These are phyloP conservation scores for Drosophila affinis DNA, from an alignment of 2,888 invertebrate species.

Conservation along the genomic window DNA sequence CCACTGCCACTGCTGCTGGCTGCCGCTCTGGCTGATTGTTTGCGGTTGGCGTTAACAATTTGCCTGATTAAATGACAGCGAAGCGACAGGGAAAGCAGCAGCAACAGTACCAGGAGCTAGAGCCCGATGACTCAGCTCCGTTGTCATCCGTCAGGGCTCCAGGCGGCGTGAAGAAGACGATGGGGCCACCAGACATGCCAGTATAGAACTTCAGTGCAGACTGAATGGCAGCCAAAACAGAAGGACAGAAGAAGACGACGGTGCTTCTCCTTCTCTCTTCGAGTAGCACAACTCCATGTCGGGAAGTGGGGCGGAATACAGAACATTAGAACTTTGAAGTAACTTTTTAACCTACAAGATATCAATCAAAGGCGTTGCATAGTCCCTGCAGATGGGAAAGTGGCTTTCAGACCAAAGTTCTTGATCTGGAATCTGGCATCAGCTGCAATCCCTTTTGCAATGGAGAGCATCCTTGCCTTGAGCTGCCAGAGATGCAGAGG, in stretches of 20 bases:
- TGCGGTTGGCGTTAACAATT: slow-evolving; percentile 73
- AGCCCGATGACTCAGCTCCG: slow-evolving; percentile 68
- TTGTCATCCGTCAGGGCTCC: slow-evolving; percentile 65
- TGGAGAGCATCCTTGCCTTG: background rate
- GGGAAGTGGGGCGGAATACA: background rate
- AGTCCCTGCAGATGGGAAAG: background rate
- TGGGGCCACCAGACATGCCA: slow-evolving; percentile 31
- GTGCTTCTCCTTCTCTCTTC: background rate
- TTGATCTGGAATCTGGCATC: too few species aligned
- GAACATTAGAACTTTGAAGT: background rate
- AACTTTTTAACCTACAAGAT: background rate
- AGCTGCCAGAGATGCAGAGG: background rate
- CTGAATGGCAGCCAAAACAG: slow-evolving; percentile 9
- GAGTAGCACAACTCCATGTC: background rate
- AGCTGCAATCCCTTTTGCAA: too few species aligned
- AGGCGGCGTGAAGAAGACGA: slow-evolving; percentile 57
- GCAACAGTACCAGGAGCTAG: slow-evolving; percentile 4
- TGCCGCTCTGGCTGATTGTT: slow-evolving; percentile 69
- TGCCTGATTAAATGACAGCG: slow-evolving; percentile 70
- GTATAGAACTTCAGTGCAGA: slow-evolving; percentile 40
- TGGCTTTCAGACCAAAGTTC: background rate
- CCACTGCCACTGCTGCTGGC: background rate
- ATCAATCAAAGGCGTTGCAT: background rate
- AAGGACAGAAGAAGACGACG: slow-evolving; percentile 1
- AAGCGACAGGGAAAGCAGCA: slow-evolving; percentile 40